Conservation (phyloP, 2,113 vertebrate genomes). For the Tautogolabrus adspersus region DNA sequence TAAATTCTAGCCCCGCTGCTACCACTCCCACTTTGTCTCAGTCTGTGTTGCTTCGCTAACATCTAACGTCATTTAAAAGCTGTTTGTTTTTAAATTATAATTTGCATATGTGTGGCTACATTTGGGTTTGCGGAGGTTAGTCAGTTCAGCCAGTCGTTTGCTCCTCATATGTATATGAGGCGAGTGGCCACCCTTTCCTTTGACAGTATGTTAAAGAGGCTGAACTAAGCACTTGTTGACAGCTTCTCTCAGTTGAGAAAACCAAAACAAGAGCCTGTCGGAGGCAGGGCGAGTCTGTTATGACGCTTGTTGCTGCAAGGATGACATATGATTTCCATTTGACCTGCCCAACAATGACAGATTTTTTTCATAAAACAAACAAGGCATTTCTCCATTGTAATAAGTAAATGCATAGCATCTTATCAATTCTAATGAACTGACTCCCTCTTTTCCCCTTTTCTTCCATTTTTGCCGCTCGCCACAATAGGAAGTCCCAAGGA, state of each 20-base stretch:
- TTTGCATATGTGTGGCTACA: constrained; percentile 26
- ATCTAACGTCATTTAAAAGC: constrained; percentile 32
- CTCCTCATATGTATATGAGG: constrained; percentile 72
- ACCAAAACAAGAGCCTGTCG: constrained; percentile 72
- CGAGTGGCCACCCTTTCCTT: constrained; percentile 63
- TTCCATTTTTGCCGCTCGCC: constrained; percentile 48
- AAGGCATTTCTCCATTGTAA: constrained; percentile 67
- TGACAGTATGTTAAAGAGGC: constrained; percentile 76
- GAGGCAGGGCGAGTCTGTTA: constrained; percentile 63
- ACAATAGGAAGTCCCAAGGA: constrained; percentile 88
- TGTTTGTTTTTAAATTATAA: constrained; percentile 23
- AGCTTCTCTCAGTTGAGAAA: constrained; percentile 69
- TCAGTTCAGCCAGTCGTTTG: constrained; percentile 49
- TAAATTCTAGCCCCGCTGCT: constrained; percentile 64
- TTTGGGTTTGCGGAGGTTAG: constrained; percentile 26
- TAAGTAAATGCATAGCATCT: constrained; percentile 44
- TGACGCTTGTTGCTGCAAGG: constrained; percentile 55
- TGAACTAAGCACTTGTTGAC: constrained; percentile 71
- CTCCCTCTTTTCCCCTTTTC: constrained; percentile 62
- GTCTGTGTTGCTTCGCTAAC: constrained; percentile 49
- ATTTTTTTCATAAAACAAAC: constrained; percentile 62
- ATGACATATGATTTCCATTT: constrained; percentile 71
- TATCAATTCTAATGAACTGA: constrained; percentile 69
- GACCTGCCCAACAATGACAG: constrained; percentile 60
- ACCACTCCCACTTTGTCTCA: constrained; percentile 58